Conservation (phyloP, 1,140 invertebrate species). For the Cyclargus thomasi region DNA sequence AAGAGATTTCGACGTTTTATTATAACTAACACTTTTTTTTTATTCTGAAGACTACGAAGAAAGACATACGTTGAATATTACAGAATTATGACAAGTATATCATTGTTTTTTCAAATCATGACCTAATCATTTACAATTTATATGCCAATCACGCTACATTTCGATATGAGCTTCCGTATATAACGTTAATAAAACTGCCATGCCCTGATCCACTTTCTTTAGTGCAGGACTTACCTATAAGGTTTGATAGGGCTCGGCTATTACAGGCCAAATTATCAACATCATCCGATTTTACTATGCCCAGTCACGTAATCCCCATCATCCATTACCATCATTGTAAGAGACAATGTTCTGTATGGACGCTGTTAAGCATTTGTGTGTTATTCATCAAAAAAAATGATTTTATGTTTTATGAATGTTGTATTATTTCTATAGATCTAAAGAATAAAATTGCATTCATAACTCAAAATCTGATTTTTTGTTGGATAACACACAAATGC, state of each 20-base stretch:
- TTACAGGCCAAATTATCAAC: constrained; percentile 73
- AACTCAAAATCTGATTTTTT: too few species aligned
- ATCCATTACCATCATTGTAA: constrained; percentile 55
- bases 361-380: too few species aligned
- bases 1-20: neutral
- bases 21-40: neutral
- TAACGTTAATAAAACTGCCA: constrained; percentile 54
- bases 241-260: constrained; percentile 72
- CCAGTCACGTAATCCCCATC: constrained; percentile 71
- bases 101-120: too few species aligned
- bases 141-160: neutral
- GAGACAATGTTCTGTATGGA: constrained; percentile 29
- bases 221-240: constrained; percentile 74
- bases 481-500: too few species aligned
- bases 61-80: too few species aligned
- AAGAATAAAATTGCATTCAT: too few species aligned
- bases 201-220: constrained; percentile 68
- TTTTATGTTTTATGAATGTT: too few species aligned
- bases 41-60: too few species aligned
- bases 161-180: constrained; percentile 26
- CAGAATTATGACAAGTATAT: too few species aligned
- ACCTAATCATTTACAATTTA: neutral
- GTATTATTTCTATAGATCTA: too few species aligned
- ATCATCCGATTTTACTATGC: constrained; percentile 74
- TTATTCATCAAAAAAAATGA: too few species aligned